Conservation (phyloP, 2,888 invertebrate genomes). For the Schizaphis graminum region DNA sequence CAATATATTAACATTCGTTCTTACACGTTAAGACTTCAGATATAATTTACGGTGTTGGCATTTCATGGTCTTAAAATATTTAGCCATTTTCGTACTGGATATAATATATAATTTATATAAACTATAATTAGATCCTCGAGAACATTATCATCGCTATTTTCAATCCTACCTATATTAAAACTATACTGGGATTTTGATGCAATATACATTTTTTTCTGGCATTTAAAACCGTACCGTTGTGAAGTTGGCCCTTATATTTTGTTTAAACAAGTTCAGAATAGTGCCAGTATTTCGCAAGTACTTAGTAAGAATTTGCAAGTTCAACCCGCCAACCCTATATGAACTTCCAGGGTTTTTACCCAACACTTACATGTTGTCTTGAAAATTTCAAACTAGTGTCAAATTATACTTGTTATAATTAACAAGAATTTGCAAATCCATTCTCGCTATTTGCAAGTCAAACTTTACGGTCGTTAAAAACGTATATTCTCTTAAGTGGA, state of each 20-base stretch:
- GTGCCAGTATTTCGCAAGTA: neutral
- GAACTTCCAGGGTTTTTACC: neutral
- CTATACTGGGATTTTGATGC: neutral
- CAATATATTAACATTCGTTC: neutral
- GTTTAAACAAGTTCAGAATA: neutral
- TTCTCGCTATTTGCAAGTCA: neutral
- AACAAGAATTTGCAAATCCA: neutral
- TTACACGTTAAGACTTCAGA: neutral
- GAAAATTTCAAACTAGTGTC: neutral
- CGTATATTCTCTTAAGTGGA: neutral
- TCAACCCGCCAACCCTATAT: neutral
- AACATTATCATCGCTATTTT: neutral
- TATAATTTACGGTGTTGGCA: neutral
- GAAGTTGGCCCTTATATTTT: neutral
- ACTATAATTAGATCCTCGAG: neutral
- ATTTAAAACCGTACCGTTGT: neutral
- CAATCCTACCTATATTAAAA: neutral
- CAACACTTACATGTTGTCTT: neutral
- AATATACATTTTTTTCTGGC: neutral
- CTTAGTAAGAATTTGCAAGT: neutral
- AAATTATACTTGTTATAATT: neutral
- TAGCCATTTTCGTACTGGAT: neutral
- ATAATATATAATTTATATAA: neutral
- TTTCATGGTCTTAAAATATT: neutral
- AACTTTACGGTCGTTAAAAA: too few relatives aligned